Percentiles rank a stretch among this genome's conserved stretches.
phyloP scores from a whole-genome alignment of 1,140 invertebrate species.

The Musca domestica region DNA sequence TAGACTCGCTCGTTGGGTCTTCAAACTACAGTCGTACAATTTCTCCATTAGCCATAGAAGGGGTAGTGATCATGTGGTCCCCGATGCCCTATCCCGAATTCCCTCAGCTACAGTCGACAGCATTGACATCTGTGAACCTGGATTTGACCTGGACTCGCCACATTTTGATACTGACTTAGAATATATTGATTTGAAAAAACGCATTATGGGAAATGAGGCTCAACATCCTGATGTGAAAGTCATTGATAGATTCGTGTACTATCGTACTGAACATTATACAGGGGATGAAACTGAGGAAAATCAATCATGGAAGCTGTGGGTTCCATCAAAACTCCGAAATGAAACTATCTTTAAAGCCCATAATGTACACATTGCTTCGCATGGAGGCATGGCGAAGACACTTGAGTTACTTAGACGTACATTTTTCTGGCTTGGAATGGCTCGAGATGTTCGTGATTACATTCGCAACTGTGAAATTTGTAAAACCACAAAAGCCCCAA shows the following conservation, averaged over 20 bases:
- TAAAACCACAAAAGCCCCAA: too few relatives aligned
- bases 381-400: slow-evolving; percentile 9
- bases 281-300: not conserved
- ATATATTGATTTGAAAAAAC: not conserved
- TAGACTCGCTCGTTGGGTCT: too few relatives aligned
- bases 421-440: too few relatives aligned
- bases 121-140: not conserved
- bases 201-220: not conserved
- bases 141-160: not conserved
- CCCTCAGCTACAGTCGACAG: not conserved
- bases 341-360: not conserved
- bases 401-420: not conserved
- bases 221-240: not conserved
- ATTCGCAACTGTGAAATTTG: too few relatives aligned
- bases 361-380: not conserved
- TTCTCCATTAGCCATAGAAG: slow-evolving; percentile 5
- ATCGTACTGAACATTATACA: not conserved
- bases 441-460: too few relatives aligned
- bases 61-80: not conserved
- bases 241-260: not conserved
- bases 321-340: not conserved
- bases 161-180: not conserved
- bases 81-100: not conserved
- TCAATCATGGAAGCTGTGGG: not conserved
- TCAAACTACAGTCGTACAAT: not conserved